phyloP scores from a whole-genome alignment of 2,113 vertebrate genomes.

The Cacatua alba region DNA sequence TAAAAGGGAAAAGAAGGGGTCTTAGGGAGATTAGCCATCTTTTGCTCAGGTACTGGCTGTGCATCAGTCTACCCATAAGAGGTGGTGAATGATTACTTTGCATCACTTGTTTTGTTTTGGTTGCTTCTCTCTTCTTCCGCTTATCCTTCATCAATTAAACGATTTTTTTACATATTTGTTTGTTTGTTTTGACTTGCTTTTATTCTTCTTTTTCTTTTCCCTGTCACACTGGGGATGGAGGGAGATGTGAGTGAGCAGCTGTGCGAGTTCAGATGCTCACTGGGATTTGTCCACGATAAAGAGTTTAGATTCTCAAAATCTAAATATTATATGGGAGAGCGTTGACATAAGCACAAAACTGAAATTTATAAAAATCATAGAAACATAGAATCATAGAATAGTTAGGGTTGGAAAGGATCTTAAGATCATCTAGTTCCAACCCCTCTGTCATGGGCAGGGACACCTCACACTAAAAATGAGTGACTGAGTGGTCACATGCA shows the following conservation, averaged over 20 bases:
- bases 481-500: background rate
- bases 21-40: background rate
- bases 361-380: background rate
- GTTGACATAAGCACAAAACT: background rate
- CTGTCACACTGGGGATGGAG: background rate
- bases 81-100: background rate
- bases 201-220: background rate
- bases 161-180: background rate
- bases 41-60: background rate
- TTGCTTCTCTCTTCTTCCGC: background rate
- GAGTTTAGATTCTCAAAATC: background rate
- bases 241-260: background rate
- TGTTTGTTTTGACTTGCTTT: background rate
- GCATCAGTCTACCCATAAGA: too few species aligned
- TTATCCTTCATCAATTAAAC: background rate
- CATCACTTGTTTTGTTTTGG: background rate
- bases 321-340: background rate
- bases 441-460: too few species aligned
- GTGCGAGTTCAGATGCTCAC: background rate
- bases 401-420: too few species aligned
- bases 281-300: rapidly evolving
- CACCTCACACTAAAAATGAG: background rate
- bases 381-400: too few species aligned
- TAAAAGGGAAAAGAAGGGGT: background rate
- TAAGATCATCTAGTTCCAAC: too few species aligned